Percentiles rank a stretch among this genome's conserved stretches.
These are phyloP conservation scores for Gymnogyps californianus DNA, from an alignment of 2,113 vertebrate species.

Conservation along the genomic window DNA sequence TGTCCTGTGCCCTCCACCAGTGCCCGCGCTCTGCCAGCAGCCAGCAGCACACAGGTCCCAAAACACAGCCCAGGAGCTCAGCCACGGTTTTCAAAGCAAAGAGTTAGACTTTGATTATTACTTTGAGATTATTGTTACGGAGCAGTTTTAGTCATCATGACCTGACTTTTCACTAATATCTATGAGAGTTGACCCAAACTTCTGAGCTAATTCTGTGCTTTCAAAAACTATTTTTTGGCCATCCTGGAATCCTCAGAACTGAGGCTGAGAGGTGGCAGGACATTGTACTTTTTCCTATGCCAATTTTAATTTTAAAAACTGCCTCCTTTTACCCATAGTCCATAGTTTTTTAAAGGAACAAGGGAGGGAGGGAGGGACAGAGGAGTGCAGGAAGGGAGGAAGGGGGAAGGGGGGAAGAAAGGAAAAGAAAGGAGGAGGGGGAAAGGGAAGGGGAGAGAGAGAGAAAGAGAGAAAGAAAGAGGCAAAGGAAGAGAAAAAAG, in stretches of 20 bases:
- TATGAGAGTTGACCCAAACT: background rate
- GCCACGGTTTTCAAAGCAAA: background rate
- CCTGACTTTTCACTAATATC: background rate
- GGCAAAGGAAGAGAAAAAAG: background rate
- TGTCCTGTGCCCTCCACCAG: accelerated
- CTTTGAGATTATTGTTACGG: background rate
- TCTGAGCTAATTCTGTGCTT: background rate
- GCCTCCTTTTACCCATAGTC: background rate
- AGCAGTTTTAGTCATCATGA: background rate
- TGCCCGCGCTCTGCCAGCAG: accelerated
- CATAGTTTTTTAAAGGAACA: background rate
- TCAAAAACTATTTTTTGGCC: background rate
- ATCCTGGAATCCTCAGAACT: background rate
- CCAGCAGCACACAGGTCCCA: background rate
- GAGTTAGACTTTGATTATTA: background rate
- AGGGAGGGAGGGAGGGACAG: background rate
- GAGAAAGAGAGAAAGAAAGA: background rate
- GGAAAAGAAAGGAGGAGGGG: background rate
- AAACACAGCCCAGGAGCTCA: background rate
- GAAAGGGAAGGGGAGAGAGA: background rate
- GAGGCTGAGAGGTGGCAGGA: background rate
- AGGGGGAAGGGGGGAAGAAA: background rate
- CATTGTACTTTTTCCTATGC: background rate
- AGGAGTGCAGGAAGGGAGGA: background rate
- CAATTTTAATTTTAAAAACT: background rate